Evolutionary conservation across 2,888 invertebrate species (phyloP), one percentile per base, ranked within the genome.

Genomic region (Caenorhabditis sinica): DNA sequence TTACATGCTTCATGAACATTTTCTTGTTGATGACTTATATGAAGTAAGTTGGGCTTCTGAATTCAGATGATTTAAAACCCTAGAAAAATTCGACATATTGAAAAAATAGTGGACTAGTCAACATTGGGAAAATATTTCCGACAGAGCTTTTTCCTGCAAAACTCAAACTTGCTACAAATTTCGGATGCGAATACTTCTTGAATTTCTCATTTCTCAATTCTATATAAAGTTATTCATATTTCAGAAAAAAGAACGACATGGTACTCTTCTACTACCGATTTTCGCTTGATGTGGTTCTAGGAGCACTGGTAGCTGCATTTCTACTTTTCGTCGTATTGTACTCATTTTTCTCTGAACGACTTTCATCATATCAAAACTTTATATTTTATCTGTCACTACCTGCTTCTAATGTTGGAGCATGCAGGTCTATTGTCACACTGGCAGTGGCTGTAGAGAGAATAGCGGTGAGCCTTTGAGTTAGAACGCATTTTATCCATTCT

Each of bases 381-480:
- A 53, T 79, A n/a, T 83, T 83, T 43, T 73, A 73, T 30, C 30
- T 73, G 1, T 60, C 68, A 2, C 56, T 83, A 5, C 83, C 83
- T 0, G 43, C 73, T 1, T 83, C 83, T 0, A 83, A 83, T 53
- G 25, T 77, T 15, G 83, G 73, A 13, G 73, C 83, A 1, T 17
- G n/a, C 5, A 30, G 68, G 51, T 66, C 66, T 1, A 72, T 80
- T 23, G 30, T 80, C 4, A 51, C 68, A 1, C 13, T 80, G 23
- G 43, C 73, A 3, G 63, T 80, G 11, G 33, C 72, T 0, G n/a
- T 80, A 9, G 80, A 80, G 49, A 43, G 80, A 56, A 40, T 43
- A 17, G 28, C 58, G 33, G 79, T 79, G 17, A 40, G 56, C 13
- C 33, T 33, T 33, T 33, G 33, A 33, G 5, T 8, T 33, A 33